phyloP scores from a whole-genome alignment of 2,888 invertebrate species.

The Heliothis peltigera region DNA sequence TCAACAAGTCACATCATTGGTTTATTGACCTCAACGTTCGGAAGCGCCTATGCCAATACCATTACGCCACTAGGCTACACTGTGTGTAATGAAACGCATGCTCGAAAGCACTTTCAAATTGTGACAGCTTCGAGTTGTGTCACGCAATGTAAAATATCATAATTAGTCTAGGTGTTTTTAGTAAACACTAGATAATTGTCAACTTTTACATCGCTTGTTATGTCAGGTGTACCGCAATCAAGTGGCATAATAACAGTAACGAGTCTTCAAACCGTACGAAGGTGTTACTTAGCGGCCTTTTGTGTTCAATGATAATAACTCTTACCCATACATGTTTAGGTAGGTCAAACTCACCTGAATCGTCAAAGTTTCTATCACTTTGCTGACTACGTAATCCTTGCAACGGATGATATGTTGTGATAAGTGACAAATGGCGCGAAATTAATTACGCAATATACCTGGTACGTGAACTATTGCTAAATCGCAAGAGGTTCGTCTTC shows the following conservation, averaged over 20 bases:
- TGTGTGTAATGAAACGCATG: constrained; percentile 29
- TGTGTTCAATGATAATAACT: neutral
- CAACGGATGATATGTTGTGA: too few species aligned
- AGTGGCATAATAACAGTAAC: constrained; percentile 2
- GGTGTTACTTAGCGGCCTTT: neutral
- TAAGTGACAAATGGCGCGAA: too few species aligned
- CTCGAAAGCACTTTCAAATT: constrained; percentile 39
- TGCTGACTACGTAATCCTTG: neutral
- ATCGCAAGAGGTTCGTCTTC: too few species aligned
- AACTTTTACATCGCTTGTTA: constrained; percentile 12
- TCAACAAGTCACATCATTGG: neutral
- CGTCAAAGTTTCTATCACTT: neutral
- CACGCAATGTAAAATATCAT: constrained; percentile 21
- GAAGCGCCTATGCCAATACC: constrained; percentile 1
- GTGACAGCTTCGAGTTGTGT: constrained; percentile 24
- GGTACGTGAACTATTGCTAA: too few species aligned
- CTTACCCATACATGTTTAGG: neutral
- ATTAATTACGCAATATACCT: too few species aligned
- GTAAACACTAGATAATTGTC: neutral
- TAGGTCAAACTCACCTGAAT: neutral
- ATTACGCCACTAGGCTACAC: constrained; percentile 22
- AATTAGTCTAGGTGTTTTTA: constrained; percentile 23
- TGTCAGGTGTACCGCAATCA: constrained; percentile 1
- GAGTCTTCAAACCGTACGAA: neutral
- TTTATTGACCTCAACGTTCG: constrained; percentile 1